Base-by-base conservation (phyloP, 2,888 invertebrate genomes). In the Stenodera caucasica region DNA sequence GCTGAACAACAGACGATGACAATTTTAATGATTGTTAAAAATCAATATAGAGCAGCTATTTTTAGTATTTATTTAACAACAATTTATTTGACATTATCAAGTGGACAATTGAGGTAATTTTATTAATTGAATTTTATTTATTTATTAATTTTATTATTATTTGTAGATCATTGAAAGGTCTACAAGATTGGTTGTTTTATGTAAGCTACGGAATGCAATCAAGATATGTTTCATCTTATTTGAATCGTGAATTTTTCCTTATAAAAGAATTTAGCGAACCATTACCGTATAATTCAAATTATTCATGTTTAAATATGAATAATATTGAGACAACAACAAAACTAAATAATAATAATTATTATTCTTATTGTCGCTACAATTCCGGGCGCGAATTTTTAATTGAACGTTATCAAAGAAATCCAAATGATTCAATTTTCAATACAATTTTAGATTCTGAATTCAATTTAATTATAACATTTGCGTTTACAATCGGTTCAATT, bases 1-100 rank as follows among this genome's bases (percentile, higher is more conserved):
- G 89, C 92, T 0, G 95, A 96, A 75, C 94, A 96, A 76, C 87
- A 94, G 67, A 88, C 93, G 0, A 87, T 95, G 63, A 89, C 91
- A 0, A 84, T 92, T 54, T 82, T 95, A 79, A 87, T 94, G 86
- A 84, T 93, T 15, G 86, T 95, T 0, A 91, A 90, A 76, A 87
- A 89, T 68, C 88, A 90, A 0, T 85, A 92, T 60, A 87, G 88
- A 14, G 92, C 92, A 0, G 90, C 90, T 21, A 86, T 92, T 57
- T 85, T 89, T 15, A 91, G 92, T 52, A 84, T 91, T n/a, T 93
- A 92, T 74, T 83, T 94, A 55, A 85, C 90, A 1, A 86, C 90
- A 60, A 82, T 92, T 8, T 91, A 88, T 63, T 78, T 90, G 9
- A 86, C 86, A 72, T 77, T 92, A 54, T 88, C 90, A 49, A 90